Base-by-base conservation (phyloP, 2,113 vertebrate genomes). In the Sinosuthora webbiana region DNA sequence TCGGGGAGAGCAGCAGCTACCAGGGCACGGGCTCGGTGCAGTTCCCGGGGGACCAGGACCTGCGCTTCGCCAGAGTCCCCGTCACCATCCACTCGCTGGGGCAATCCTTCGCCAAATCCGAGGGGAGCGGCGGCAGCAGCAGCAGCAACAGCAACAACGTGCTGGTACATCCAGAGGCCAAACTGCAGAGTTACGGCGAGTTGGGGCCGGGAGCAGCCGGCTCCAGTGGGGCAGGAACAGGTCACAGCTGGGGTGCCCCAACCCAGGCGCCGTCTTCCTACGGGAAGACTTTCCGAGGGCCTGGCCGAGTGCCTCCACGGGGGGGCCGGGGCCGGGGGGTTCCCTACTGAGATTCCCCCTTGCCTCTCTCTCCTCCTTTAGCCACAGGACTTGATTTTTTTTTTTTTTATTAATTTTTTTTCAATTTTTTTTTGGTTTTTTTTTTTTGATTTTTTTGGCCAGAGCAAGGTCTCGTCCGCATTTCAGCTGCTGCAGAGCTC, bases 1-100 rank as follows among this genome's bases (percentile, higher is more conserved):
- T 98, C 56, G 98, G 97, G 94, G 98, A 98, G 96, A 97, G 97
- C 52, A 98, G 97, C 97, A 95, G 2, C 95, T 98, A 98, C 98
- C 98, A 98, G 98, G 98, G 98, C 94, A 97, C 98, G 63, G 98
- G 98, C 89, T 98, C 98, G 65, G 82, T 98, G 71, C 99, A 99
- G 95, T 99, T 99, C 93, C 99, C 99, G 7, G 99, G 99, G 94
- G 99, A 99, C 97, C 99, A 99, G 98, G 99, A 99, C 98, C 98
- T 99, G 62, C 99, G 99, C 80, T 99, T 99, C 93, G 96, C 98
- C 95, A 98, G 98, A 63, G 97, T 80, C 59, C 98, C 98, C n/a
- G 76, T 96, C 39, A 15, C 78, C 78, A 23, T 98, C 49, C 98
- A 97, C 81, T 96, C 98, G 78, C 96, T 97, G 1, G 98, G 97